Base-by-base conservation (phyloP, 2,797 vertebrate species). In the Rhinichthys osculus region DNA sequence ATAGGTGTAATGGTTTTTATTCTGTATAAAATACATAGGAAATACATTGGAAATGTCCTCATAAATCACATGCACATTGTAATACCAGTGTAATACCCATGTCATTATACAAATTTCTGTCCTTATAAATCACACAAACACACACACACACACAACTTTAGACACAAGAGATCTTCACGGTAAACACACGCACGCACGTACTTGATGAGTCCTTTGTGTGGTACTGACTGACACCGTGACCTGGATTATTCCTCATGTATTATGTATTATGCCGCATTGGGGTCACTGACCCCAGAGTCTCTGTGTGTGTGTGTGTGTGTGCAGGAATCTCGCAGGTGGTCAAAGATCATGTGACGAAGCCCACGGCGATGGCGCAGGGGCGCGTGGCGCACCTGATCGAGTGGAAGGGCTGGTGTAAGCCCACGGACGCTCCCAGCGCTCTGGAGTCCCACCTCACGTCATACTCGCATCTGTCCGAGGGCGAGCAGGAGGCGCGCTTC, bases 341-440 rank as follows among this genome's bases (percentile, higher is more conserved):
- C 88, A 99, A 99, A 94, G 98, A 99, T 92, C 98, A 99, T 92
- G 98, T 99, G 94, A 99, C 98, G 0, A 99, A 99, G 93, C 98
- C 98, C 0, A 99, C 98, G 0, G 98, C 97, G 74, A 99, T 99
- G 98, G 98, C 98, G 0, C 98, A 99, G 95, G 98, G 98, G 87
- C 95, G 98, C 0, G 97, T 99, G 0, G 98, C 98, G 81, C 98
- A 99, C 87, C 96, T 99, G 73, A 99, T 99, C 0, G 98, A 99
- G 91, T 99, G 98, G 98, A 99, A 99, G 90, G 98, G 98, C 78
- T 99, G 98, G 98, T 97, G 97, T 89, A 98, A 97, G 91, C 98
- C 98, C 0, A 97, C 95, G 2, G 98, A 99, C 87, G 95, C 97
- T 0, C 96, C 98, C 0, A 91, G 94, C 0, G 96, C 97, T 27